phyloP scores from a whole-genome alignment of 2,797 vertebrate genomes.

The Onychomys torridus region DNA sequence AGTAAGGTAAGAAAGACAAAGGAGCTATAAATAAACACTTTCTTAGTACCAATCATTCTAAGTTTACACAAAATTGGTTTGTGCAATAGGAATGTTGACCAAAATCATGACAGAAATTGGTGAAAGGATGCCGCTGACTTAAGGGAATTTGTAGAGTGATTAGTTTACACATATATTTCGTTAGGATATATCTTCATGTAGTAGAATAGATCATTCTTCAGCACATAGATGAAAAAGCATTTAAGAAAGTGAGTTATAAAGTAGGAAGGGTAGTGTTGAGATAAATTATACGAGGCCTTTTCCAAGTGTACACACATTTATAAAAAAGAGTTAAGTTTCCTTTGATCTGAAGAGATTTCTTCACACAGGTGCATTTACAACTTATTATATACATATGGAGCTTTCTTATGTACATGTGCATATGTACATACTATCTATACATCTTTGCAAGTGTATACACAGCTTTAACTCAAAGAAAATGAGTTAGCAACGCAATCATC shows the following conservation, averaged over 20 bases:
- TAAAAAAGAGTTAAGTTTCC: conserved; percentile 73
- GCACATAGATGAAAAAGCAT: conserved; percentile 61
- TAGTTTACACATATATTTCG: conserved; percentile 30
- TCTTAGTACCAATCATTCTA: conserved; percentile 57
- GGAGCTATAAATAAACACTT: conserved; percentile 42
- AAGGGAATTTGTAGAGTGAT: conserved; percentile 1
- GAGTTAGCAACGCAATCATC: conserved; percentile 77
- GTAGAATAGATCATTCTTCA: conserved; percentile 31
- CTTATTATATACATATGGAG: conserved; percentile 58
- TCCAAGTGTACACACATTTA: conserved; percentile 49
- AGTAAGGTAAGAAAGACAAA: conserved; percentile 60
- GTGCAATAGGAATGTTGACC: background rate
- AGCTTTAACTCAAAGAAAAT: conserved; percentile 81
- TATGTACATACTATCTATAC: conserved; percentile 74
- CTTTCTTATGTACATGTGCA: conserved; percentile 60
- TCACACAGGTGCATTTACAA: conserved; percentile 62
- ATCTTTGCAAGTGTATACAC: conserved; percentile 73
- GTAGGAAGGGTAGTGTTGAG: conserved; percentile 62
- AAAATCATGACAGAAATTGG: conserved; percentile 42
- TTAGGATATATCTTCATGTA: conserved; percentile 32
- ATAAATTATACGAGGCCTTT: conserved; percentile 71
- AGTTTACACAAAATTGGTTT: conserved; percentile 56
- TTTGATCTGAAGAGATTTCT: conserved; percentile 70
- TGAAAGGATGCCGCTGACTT: background rate
- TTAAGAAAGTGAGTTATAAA: conserved; percentile 62